phyloP scores from a whole-genome alignment of 2,888 invertebrate species.

The Unio pictorum region DNA sequence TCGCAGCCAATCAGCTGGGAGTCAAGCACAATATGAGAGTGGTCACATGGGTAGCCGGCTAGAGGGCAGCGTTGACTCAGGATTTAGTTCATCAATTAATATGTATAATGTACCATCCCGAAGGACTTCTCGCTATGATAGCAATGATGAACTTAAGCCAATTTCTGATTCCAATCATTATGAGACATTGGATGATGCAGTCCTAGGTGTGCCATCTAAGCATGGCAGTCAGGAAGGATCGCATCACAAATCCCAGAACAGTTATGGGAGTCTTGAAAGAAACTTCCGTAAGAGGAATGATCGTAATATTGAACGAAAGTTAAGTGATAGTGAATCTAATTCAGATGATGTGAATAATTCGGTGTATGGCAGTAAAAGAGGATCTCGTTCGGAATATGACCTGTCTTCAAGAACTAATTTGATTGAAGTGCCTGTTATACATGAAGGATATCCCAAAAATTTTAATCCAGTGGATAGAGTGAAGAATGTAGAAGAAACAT shows the following conservation, averaged over 20 bases:
- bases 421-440: constrained; percentile 53
- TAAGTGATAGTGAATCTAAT: constrained; percentile 39
- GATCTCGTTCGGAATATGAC: constrained; percentile 55
- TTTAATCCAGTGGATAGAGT: no score
- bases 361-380: constrained; percentile 55
- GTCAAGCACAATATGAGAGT: constrained; percentile 64
- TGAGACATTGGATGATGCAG: constrained; percentile 38
- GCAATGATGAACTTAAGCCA: constrained; percentile 61
- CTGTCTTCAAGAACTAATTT: constrained; percentile 32
- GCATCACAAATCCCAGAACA: constrained; percentile 39
- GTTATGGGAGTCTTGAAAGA: constrained; percentile 56
- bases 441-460: constrained; percentile 27
- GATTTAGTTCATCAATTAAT: constrained; percentile 63
- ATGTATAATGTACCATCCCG: constrained; percentile 72
- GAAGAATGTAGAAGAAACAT: constrained; percentile 13
- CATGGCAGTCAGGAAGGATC: constrained; percentile 66
- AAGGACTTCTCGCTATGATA: constrained; percentile 67
- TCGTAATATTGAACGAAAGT: constrained; percentile 33
- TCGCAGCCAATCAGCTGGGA: constrained; percentile 46
- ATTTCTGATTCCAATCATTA: constrained; percentile 41
- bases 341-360: constrained; percentile 44
- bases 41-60: constrained; percentile 29
- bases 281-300: constrained; percentile 38
- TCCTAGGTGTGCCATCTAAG: constrained; percentile 35
- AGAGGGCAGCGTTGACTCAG: constrained; percentile 50